phyloP scores from a whole-genome alignment of 2,888 invertebrate genomes.

The Nymphalis polychloros region DNA sequence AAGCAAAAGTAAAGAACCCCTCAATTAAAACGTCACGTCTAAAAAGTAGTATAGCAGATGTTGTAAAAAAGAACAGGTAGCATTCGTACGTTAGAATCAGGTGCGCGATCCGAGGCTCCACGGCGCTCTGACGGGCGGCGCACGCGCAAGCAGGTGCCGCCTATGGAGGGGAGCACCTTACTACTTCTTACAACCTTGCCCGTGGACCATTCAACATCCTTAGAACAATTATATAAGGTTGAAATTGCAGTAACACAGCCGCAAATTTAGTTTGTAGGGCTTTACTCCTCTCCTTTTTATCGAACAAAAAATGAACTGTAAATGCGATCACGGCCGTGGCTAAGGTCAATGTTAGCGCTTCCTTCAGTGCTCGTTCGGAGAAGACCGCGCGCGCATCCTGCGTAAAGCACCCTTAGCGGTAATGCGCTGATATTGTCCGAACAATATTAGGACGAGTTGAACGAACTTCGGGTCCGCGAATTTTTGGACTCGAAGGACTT shows the following conservation, averaged over 20 bases:
- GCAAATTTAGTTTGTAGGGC: slow-evolving; percentile 63
- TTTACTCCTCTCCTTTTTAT: slow-evolving; percentile 82
- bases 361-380: slow-evolving; percentile 81
- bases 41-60: slow-evolving; percentile 44
- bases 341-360: slow-evolving; percentile 83
- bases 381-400: slow-evolving; percentile 78
- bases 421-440: slow-evolving; percentile 53
- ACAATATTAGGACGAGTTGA: slow-evolving; percentile 55
- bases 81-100: slow-evolving; percentile 52
- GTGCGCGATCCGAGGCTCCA: slow-evolving; percentile 66
- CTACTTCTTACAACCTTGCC: slow-evolving; percentile 72
- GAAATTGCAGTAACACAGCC: slow-evolving; percentile 24
- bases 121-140: slow-evolving; percentile 75
- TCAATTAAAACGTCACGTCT: slow-evolving; percentile 42
- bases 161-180: slow-evolving; percentile 80
- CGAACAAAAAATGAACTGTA: slow-evolving; percentile 83
- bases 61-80: slow-evolving; percentile 58
- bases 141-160: slow-evolving; percentile 76
- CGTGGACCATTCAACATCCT: slow-evolving; percentile 38
- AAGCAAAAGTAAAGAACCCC: slow-evolving; percentile 23
- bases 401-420: slow-evolving; percentile 50
- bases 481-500: slow-evolving; percentile 6
- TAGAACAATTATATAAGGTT: slow-evolving; percentile 40
- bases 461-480: slow-evolving; percentile 48
- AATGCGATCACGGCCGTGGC: slow-evolving; percentile 82